These are phyloP conservation scores for Drepana falcataria DNA, from an alignment of 2,888 invertebrate genomes.

Conservation along the genomic window DNA sequence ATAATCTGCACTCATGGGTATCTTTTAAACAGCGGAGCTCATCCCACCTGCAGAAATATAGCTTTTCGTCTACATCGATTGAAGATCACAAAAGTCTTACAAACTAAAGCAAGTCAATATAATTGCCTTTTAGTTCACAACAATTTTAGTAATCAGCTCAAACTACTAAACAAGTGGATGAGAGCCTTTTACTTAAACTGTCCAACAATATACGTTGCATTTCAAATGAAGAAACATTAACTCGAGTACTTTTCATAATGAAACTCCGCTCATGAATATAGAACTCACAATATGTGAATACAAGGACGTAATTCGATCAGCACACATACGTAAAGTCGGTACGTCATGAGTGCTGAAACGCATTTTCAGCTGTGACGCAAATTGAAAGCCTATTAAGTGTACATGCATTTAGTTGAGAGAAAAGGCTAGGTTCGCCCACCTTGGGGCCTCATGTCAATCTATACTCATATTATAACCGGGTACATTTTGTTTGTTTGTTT, in stretches of 20 bases:
- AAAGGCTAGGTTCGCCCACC: no score
- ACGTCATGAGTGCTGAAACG: background rate
- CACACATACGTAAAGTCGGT: background rate
- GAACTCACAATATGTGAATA: background rate
- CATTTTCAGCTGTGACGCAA: background rate
- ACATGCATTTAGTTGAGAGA: background rate
- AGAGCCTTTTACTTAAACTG: conserved; percentile 10
- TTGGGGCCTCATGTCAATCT: no score
- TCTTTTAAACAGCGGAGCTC: no score
- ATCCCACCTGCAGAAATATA: no score
- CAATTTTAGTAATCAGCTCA: conserved; percentile 1
- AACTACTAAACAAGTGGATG: conserved; percentile 7
- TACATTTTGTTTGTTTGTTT: no score
- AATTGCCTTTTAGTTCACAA: no score
- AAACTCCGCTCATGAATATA: background rate
- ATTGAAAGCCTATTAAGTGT: background rate
- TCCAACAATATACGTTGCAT: conserved; percentile 14
- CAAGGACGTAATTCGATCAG: background rate
- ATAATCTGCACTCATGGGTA: no score
- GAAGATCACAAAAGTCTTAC: no score
- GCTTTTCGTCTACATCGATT: no score
- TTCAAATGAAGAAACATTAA: conserved; percentile 3
- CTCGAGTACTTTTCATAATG: background rate
- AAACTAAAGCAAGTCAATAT: no score
- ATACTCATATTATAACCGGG: no score